phyloP scores from a whole-genome alignment of 1,140 invertebrate species.

The Drosophila cardini region DNA sequence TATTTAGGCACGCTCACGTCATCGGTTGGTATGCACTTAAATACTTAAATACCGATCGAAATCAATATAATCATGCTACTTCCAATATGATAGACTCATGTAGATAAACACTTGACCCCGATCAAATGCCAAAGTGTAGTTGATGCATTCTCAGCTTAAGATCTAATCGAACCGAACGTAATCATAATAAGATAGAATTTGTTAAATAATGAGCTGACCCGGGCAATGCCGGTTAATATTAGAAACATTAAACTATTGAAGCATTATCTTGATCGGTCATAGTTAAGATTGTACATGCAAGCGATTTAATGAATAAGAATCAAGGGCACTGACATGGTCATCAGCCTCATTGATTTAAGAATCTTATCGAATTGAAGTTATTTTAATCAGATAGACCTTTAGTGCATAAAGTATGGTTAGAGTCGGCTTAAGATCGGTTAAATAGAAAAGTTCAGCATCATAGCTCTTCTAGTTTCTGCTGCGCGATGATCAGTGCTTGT shows the following conservation, averaged over 20 bases:
- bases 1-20: slow-evolving; percentile 15
- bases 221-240: background rate
- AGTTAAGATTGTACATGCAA: background rate
- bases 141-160: slow-evolving; percentile 4
- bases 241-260: background rate
- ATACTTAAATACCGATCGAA: slow-evolving; percentile 26
- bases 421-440: slow-evolving; percentile 19
- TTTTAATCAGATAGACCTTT: too few species aligned
- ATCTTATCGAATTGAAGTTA: too few species aligned
- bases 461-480: too few species aligned
- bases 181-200: slow-evolving; percentile 11
- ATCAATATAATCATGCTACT: slow-evolving; percentile 15
- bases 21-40: slow-evolving; percentile 8
- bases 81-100: background rate
- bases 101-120: slow-evolving; percentile 5
- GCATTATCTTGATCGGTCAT: background rate
- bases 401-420: too few species aligned
- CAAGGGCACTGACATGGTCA: background rate
- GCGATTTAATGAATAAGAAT: background rate
- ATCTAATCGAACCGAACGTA: slow-evolving; percentile 22
- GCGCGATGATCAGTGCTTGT: too few species aligned
- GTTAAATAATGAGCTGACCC: slow-evolving; percentile 1
- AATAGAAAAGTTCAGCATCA: background rate
- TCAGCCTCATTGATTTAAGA: too few species aligned
- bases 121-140: background rate